Conservation (phyloP, 2,113 vertebrate genomes). For the Condylura cristata region DNA sequence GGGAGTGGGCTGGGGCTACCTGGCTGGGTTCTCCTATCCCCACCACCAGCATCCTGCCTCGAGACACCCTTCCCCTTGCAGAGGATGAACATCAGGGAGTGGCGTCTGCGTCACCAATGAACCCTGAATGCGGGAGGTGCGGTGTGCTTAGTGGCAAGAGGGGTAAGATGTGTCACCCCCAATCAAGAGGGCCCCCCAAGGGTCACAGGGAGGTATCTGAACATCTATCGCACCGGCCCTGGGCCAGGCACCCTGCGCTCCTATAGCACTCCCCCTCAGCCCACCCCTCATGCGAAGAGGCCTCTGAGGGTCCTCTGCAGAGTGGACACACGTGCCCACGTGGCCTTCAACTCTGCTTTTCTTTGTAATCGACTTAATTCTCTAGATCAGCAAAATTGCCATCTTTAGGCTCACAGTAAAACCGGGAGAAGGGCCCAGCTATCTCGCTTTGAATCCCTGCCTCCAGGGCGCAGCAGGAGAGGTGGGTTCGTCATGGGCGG, state of each 20-base stretch:
- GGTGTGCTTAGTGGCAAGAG: too few relatives aligned
- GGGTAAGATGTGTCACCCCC: too few relatives aligned
- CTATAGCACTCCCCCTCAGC: background rate
- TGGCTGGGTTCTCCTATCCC: background rate
- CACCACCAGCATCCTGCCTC: background rate
- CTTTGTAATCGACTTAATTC: background rate
- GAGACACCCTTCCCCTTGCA: background rate
- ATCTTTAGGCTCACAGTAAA: background rate
- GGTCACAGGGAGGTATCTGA: too few relatives aligned
- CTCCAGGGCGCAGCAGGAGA: background rate
- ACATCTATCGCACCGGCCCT: background rate
- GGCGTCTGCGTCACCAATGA: background rate
- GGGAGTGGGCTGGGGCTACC: background rate
- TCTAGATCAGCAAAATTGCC: background rate
- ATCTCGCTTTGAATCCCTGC: background rate
- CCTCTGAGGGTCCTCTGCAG: background rate
- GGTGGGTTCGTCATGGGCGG: background rate
- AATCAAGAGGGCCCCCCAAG: too few relatives aligned
- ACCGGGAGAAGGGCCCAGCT: background rate
- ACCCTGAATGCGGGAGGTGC: background rate
- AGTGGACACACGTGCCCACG: background rate
- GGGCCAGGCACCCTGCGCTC: too few relatives aligned
- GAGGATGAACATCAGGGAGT: background rate
- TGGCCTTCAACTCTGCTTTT: background rate
- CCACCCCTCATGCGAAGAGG: too few relatives aligned